Conservation (phyloP, 1,140 invertebrate species). For the Atta cephalotes region DNA sequence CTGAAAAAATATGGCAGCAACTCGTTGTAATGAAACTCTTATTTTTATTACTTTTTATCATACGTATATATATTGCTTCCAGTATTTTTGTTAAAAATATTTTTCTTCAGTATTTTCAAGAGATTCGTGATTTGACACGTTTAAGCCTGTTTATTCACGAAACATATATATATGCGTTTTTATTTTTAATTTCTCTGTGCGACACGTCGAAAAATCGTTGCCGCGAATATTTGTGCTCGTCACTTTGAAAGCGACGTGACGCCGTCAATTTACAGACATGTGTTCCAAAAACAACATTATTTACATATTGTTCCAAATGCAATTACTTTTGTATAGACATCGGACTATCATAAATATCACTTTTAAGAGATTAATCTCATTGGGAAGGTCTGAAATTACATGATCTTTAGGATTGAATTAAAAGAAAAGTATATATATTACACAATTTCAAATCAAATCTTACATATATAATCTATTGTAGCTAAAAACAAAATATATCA, state of each 20-base stretch:
- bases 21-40: neutral
- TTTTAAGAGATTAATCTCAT: neutral
- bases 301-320: neutral
- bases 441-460: no score
- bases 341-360: neutral
- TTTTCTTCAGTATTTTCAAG: slow-evolving; percentile 47
- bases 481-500: no score
- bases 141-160: slow-evolving; percentile 34
- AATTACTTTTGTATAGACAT: slow-evolving; percentile 2
- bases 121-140: slow-evolving; percentile 53
- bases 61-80: slow-evolving; percentile 4
- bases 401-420: no score
- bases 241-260: slow-evolving; percentile 4
- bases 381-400: no score
- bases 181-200: slow-evolving; percentile 38
- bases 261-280: neutral
- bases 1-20: neutral
- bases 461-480: no score
- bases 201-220: slow-evolving; percentile 23
- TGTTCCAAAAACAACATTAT: slow-evolving; percentile 15
- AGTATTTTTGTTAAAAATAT: slow-evolving; percentile 57
- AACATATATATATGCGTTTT: slow-evolving; percentile 31
- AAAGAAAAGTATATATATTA: no score
- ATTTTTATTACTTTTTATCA: slow-evolving; percentile 4
- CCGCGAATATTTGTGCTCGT: slow-evolving; percentile 18